Conservation (phyloP, 2,888 invertebrate genomes). For the Diarsia mendica region DNA sequence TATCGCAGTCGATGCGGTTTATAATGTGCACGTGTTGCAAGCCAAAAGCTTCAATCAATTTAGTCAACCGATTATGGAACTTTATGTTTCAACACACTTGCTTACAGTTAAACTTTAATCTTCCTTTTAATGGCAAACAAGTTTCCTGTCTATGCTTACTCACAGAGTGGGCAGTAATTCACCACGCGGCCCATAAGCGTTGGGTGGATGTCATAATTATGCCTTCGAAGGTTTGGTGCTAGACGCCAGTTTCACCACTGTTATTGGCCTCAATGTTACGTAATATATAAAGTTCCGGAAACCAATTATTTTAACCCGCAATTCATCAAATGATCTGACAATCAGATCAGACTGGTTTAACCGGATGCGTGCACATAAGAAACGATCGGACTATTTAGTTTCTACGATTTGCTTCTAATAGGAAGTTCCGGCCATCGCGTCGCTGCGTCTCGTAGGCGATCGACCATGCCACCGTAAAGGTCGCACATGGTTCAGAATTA, state of each 20-base stretch:
- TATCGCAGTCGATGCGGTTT: neutral
- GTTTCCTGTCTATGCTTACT: neutral
- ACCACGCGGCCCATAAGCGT: neutral
- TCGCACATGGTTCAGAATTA: neutral
- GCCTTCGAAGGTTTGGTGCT: neutral
- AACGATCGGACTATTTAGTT: neutral
- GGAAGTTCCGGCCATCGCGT: constrained; percentile 1
- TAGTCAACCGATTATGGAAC: neutral
- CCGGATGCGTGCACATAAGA: constrained; percentile 2
- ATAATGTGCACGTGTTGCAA: neutral
- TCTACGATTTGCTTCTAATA: constrained; percentile 7
- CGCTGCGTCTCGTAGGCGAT: neutral
- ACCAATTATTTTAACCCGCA: neutral
- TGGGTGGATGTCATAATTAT: neutral
- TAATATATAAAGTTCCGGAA: neutral
- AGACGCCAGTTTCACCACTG: neutral
- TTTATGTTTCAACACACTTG: neutral
- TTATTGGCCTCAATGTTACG: neutral
- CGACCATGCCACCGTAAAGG: neutral
- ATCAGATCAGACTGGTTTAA: neutral
- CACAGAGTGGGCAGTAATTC: neutral
- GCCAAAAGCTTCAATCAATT: neutral
- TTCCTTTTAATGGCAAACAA: neutral
- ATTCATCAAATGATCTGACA: neutral
- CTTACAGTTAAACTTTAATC: neutral